A percentile compares a stretch with the other conserved stretches of the same genome.
Evolutionary conservation across 2,888 invertebrate genomes (phyloP).

Genomic region (Theretra japonica): DNA sequence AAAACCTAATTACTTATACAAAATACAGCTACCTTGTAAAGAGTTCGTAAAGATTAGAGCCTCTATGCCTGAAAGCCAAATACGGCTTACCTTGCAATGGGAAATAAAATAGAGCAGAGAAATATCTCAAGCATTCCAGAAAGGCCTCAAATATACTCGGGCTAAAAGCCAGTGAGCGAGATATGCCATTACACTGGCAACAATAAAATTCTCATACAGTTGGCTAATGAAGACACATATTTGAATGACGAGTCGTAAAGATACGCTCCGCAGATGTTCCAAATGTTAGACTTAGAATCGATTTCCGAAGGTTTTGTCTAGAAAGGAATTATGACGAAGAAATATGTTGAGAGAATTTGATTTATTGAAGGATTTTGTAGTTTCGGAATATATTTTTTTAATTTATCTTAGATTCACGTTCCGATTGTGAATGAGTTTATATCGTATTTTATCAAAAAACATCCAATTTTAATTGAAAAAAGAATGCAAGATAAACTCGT

Average conservation of each 20-base stretch:
- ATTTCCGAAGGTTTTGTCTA: background rate
- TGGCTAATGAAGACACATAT: conserved; percentile 22
- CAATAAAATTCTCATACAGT: conserved; percentile 22
- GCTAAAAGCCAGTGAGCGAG: conserved; percentile 24
- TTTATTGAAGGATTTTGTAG: background rate
- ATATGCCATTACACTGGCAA: conserved; percentile 13
- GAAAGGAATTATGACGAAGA: background rate
- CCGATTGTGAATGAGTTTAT: too few relatives aligned
- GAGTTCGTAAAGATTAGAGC: background rate
- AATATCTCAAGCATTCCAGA: conserved; percentile 14
- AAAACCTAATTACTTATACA: too few relatives aligned
- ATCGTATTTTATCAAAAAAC: too few relatives aligned
- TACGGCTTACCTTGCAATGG: conserved; percentile 4
- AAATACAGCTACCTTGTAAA: background rate
- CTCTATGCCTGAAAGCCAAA: background rate
- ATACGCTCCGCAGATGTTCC: conserved; percentile 15
- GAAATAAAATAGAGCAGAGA: conserved; percentile 18
- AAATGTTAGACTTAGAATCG: conserved; percentile 3
- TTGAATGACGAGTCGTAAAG: conserved; percentile 24
- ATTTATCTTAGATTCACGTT: too few relatives aligned
- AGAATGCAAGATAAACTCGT: too few relatives aligned
- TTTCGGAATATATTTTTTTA: background rate
- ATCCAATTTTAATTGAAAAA: too few relatives aligned
- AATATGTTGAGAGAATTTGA: background rate
- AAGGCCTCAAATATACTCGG: conserved; percentile 1